phyloP scores from a whole-genome alignment of 2,113 vertebrate species.

The Sterna hirundo region DNA sequence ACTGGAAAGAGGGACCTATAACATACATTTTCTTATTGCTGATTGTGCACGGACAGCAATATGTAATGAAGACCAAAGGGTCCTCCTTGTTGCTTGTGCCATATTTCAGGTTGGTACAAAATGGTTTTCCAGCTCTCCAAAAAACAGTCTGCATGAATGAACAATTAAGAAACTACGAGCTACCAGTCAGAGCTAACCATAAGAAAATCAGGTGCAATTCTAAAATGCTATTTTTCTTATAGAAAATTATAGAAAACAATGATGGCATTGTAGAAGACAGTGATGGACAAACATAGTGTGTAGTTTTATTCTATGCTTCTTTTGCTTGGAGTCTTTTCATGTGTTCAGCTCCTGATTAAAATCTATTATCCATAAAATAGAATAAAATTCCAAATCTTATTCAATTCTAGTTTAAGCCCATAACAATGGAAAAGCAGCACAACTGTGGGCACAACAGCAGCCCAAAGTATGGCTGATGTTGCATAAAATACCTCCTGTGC shows the following conservation, averaged over 20 bases:
- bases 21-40: background rate
- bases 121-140: background rate
- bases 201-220: background rate
- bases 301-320: background rate
- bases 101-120: background rate
- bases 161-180: background rate
- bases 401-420: background rate
- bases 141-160: background rate
- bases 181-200: background rate
- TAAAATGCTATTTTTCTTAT: background rate
- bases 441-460: background rate
- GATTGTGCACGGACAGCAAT: background rate
- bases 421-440: background rate
- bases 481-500: background rate
- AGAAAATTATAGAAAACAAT: background rate
- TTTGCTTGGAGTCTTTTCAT: background rate
- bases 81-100: background rate
- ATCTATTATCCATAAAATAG: background rate
- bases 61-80: background rate
- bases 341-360: background rate
- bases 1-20: background rate
- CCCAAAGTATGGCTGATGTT: background rate
- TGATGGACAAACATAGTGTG: rapidly evolving
- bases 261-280: background rate
- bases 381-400: background rate